Evolutionary conservation across 2,113 vertebrate species (phyloP).

Genomic region (Amphiprion percula): DNA sequence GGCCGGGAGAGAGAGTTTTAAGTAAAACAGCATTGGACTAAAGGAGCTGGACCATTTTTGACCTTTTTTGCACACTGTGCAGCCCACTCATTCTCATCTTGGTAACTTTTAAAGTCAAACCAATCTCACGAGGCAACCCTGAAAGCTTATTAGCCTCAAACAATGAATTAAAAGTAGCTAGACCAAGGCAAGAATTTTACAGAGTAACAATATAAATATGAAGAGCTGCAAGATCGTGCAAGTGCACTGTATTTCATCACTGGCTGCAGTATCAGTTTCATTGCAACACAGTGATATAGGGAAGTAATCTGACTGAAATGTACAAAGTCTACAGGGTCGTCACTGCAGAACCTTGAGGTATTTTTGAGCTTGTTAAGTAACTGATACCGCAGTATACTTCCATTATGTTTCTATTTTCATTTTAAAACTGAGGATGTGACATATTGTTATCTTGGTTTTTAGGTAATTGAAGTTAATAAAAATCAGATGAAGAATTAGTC

Average conservation of each 20-base stretch:
- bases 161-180: background rate
- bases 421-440: constrained; percentile 7
- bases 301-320: constrained; percentile 30
- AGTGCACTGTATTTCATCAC: constrained; percentile 6
- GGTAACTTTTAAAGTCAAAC: background rate
- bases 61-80: constrained; percentile 11
- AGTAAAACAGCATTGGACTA: constrained; percentile 32
- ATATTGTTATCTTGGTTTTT: background rate
- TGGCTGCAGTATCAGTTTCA: constrained; percentile 11
- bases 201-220: background rate
- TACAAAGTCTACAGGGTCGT: background rate
- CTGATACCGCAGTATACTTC: background rate
- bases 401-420: constrained; percentile 25
- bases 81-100: background rate
- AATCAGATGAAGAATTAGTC: constrained; percentile 5
- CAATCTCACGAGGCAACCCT: background rate
- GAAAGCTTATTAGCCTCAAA: background rate
- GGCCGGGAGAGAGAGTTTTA: constrained; percentile 4
- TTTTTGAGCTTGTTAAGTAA: background rate
- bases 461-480: background rate
- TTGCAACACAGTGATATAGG: constrained; percentile 7
- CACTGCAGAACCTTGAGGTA: background rate
- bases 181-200: background rate
- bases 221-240: background rate
- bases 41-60: constrained; percentile 11